Percentiles rank a stretch among this genome's conserved stretches.
Conservation (phyloP, 2,113 vertebrate genomes). For the Coturnix japonica region DNA sequence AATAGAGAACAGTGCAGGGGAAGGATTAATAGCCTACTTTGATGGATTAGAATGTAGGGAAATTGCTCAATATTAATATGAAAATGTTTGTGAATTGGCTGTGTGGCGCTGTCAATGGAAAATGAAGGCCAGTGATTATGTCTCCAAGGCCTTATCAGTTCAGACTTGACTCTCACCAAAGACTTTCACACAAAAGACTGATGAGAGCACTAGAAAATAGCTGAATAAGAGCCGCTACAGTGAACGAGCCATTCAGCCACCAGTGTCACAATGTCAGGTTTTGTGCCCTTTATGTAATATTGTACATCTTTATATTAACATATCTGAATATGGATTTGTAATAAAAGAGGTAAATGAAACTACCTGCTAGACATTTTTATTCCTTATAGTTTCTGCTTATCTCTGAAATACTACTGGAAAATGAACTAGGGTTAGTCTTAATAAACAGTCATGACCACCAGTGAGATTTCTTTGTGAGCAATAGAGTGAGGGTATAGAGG, state of each 20-base stretch:
- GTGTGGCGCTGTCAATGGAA: slow-evolving; percentile 79
- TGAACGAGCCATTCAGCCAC: slow-evolving; percentile 77
- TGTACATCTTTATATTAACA: slow-evolving; percentile 89
- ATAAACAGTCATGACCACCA: background rate
- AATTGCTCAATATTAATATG: slow-evolving; percentile 99
- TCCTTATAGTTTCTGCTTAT: slow-evolving; percentile 45
- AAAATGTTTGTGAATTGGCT: slow-evolving; percentile 94
- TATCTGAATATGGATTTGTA: slow-evolving; percentile 82
- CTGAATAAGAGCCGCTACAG: slow-evolving; percentile 72
- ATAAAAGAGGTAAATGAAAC: slow-evolving; percentile 81
- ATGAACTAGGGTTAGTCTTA: background rate
- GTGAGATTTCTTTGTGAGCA: background rate
- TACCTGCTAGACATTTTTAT: slow-evolving; percentile 13
- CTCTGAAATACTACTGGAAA: slow-evolving; percentile 44
- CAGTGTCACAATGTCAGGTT: slow-evolving; percentile 59
- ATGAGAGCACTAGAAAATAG: slow-evolving; percentile 78
- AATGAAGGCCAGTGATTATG: slow-evolving; percentile 83
- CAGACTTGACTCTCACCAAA: slow-evolving; percentile 80
- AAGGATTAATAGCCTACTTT: slow-evolving; percentile 97
- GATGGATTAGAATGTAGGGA: slow-evolving; percentile 99
- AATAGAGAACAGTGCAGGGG: slow-evolving; percentile 83
- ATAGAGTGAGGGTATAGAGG: slow-evolving; percentile 7
- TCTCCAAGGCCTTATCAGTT: slow-evolving; percentile 84
- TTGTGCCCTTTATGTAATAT: slow-evolving; percentile 85
- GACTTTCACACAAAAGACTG: slow-evolving; percentile 85